Evolutionary conservation across 2,888 invertebrate genomes (phyloP).

Genomic region (Oithona nana): DNA sequence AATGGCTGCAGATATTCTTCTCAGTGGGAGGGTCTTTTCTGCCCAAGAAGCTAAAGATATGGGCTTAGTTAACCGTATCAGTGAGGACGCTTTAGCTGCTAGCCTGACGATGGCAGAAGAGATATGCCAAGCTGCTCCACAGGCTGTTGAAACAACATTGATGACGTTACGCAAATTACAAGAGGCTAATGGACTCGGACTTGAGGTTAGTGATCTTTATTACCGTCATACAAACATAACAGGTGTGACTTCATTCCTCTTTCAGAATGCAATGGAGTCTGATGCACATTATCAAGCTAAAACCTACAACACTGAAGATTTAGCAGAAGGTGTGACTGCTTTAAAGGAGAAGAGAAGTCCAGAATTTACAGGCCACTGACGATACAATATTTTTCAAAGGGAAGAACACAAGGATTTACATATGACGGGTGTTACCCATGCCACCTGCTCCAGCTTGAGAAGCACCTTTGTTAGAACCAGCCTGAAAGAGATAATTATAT

Average conservation of each 20-base stretch:
- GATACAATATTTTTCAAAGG: background rate
- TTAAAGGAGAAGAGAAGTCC: background rate
- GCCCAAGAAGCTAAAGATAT: background rate
- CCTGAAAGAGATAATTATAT: conserved; percentile 41
- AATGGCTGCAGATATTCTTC: background rate
- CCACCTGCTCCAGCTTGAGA: conserved; percentile 88
- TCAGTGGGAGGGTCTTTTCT: background rate
- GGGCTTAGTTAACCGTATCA: background rate
- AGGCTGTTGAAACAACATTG: background rate
- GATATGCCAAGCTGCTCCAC: background rate
- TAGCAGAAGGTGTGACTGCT: background rate
- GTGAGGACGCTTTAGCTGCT: background rate
- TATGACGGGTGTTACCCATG: conserved; percentile 90
- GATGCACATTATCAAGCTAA: background rate
- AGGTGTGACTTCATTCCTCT: background rate
- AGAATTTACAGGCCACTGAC: background rate
- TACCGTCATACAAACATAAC: background rate
- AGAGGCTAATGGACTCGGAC: background rate
- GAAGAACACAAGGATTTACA: too few relatives aligned
- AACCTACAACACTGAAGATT: background rate
- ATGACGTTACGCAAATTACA: background rate
- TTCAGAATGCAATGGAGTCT: background rate
- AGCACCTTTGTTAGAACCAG: conserved; percentile 94
- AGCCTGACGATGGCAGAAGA: background rate
- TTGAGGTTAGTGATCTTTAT: background rate